Base-by-base conservation (phyloP, 2,113 vertebrate genomes). In the Ophthalmolycus amberensis region DNA sequence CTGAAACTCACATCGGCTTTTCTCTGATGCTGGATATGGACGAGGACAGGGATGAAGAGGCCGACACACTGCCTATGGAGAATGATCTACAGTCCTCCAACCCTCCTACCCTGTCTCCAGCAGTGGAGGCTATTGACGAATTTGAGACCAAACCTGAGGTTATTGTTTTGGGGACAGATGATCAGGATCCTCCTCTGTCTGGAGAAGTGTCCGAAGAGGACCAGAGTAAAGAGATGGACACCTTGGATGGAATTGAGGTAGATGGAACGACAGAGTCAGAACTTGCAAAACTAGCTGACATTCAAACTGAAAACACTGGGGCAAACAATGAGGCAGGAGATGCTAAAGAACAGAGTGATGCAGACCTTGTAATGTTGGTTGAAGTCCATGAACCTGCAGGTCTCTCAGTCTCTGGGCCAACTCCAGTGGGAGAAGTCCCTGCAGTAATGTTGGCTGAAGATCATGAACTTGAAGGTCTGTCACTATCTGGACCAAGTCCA, bases 11-110 rank as follows among this genome's bases (percentile, higher is more conserved):
- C 9, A 90, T 91, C 82, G 93, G 92, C 86, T 98, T 99, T 91
- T 96, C 95, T n/a, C 95, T 99, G 77, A 95, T 98, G 86, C 83
- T 98, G 89, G 97, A 99, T 90, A 90, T 95, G 80, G 97, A 97
- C 58, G 96, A 96, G 72, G 91, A 85, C 0, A 50, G 1, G 1
- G 78, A 77, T n/a, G 79, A 82, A 75, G 91, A 91, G 2, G 64
- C 56, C 8, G 67, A 48, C 37, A 32, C 8, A 0, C n/a, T 76
- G 1, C 79, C 84, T 1, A 40, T 83, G 16, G 87, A 92, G 59
- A 84, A 83, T 15, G 76, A 89, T 59, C 34, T 82, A 11, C 69
- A 66, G 10, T 38, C 22, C 3, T 50, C 75, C 3, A 25, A 58
- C n/a, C 69, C 66, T 15, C 65, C 50, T 12, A 14, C 8, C 7